phyloP scores from a whole-genome alignment of 1,140 invertebrate species.

The Heliothis virescens region DNA sequence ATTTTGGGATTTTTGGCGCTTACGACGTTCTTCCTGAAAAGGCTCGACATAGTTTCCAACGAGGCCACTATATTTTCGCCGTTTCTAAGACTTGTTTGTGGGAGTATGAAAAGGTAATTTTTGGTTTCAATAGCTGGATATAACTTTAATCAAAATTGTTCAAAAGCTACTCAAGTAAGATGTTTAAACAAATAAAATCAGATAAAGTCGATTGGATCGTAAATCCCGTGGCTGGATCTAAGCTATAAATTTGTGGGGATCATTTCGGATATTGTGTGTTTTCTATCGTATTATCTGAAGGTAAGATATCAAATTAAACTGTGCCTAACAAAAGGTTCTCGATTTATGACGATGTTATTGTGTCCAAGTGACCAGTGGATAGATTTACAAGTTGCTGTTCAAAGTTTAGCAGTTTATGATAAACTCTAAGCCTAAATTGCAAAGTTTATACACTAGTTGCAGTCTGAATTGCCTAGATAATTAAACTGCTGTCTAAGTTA shows the following conservation, averaged over 20 bases:
- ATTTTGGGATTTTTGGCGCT: too few relatives aligned
- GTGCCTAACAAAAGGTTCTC: background rate
- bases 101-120: too few relatives aligned
- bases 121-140: background rate
- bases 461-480: background rate
- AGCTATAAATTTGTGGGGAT: constrained; percentile 26
- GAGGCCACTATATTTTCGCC: too few relatives aligned
- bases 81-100: too few relatives aligned
- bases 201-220: constrained; percentile 6
- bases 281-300: background rate
- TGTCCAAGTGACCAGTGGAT: background rate
- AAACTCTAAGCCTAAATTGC: background rate
- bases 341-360: constrained; percentile 9
- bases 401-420: constrained; percentile 11
- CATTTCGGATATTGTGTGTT: background rate
- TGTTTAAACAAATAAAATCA: constrained; percentile 21
- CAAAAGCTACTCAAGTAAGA: background rate
- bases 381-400: constrained; percentile 13
- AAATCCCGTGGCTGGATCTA: background rate
- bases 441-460: background rate
- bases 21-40: too few relatives aligned
- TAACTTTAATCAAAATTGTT: background rate
- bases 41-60: too few relatives aligned
- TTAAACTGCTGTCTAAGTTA: constrained; percentile 9
- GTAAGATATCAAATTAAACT: background rate